A percentile compares a stretch with the other conserved stretches of the same genome.
Conservation (phyloP, 2,888 invertebrate genomes). For the Chironomus riparius region DNA sequence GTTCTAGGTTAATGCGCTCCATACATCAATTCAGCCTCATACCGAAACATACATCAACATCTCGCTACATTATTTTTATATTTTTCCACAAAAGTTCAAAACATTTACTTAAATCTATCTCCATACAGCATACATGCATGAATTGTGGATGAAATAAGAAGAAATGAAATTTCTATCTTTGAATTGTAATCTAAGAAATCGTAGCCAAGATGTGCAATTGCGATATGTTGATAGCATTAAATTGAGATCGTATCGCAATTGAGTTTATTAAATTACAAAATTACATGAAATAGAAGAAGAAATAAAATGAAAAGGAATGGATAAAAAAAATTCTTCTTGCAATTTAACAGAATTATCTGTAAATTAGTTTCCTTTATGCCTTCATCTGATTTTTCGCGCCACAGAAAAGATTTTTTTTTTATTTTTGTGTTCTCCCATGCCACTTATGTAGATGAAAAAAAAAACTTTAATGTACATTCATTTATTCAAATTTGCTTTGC, state of each 20-base stretch:
- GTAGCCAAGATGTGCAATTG: constrained; percentile 1
- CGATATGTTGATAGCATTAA: constrained; percentile 26
- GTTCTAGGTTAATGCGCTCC: too few relatives aligned
- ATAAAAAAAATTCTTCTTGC: constrained; percentile 11
- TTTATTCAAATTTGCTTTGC: neutral
- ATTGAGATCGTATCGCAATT: constrained; percentile 28
- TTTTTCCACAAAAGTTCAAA: neutral
- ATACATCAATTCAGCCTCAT: too few relatives aligned
- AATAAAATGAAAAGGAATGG: neutral
- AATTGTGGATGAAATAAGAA: neutral
- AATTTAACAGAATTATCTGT: constrained; percentile 25
- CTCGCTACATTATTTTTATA: neutral
- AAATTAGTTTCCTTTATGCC: constrained; percentile 22
- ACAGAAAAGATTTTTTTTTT: neutral
- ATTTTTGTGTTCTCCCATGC: neutral
- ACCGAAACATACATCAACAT: neutral
- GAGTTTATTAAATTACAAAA: constrained; percentile 27
- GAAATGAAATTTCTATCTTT: neutral
- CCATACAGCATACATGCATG: neutral
- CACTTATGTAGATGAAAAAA: neutral
- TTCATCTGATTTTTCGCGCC: constrained; percentile 8
- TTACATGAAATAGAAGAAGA: constrained; percentile 9
- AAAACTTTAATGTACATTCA: neutral
- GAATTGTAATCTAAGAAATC: constrained; percentile 19
- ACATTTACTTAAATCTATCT: neutral